A percentile compares a stretch with the other conserved stretches of the same genome.
phyloP scores from a whole-genome alignment of 2,797 vertebrate species.

The Lacerta bilineata region DNA sequence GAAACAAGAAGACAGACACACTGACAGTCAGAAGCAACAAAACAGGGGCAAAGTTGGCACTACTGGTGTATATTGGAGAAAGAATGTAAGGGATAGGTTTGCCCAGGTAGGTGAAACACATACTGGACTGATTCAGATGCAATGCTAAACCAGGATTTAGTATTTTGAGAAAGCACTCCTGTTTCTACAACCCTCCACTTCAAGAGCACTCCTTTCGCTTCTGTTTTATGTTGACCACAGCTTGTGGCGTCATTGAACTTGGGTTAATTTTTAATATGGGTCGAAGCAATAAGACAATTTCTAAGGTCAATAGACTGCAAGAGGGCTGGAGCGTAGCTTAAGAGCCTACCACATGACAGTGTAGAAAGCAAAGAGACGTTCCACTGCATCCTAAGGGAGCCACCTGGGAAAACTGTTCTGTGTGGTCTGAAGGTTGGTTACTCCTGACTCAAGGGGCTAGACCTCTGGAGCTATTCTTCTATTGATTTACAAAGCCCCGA shows the following conservation, averaged over 20 bases:
- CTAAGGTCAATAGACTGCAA: not conserved
- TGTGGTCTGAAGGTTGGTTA: no score
- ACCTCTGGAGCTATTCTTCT: no score
- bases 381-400: no score
- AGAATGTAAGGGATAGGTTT: not conserved
- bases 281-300: not conserved
- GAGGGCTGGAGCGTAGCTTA: no score
- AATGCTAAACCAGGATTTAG: not conserved
- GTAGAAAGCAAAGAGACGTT: no score
- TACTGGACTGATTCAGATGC: not conserved
- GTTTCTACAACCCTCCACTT: no score
- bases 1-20: slow-evolving; percentile 24
- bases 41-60: not conserved
- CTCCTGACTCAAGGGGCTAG: no score
- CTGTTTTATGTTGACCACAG: not conserved
- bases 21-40: not conserved
- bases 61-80: not conserved
- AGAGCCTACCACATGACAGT: no score
- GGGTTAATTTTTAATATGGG: not conserved
- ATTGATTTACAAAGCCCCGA: no score
- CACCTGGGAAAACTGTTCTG: no score
- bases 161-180: not conserved
- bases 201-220: not conserved
- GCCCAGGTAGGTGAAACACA: not conserved
- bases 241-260: not conserved